Percentiles rank a stretch among this genome's conserved stretches.
These are phyloP conservation scores for Drosophila mauritiana DNA, from an alignment of 1,140 invertebrate species.

Conservation along the genomic window DNA sequence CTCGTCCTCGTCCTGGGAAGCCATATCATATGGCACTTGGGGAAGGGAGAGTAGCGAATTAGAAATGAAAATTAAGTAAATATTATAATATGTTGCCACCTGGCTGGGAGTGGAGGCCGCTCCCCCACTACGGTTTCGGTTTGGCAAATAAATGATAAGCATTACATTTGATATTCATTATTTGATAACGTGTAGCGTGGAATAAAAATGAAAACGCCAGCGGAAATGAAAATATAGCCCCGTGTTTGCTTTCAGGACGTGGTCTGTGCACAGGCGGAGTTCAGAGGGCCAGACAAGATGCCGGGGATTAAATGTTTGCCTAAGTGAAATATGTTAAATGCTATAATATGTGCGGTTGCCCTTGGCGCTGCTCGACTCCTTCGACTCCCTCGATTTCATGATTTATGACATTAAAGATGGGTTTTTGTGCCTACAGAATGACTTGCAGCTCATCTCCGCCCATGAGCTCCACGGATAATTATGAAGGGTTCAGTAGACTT, in stretches of 20 bases:
- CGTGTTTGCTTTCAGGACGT: conserved; percentile 2
- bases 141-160: conserved; percentile 84
- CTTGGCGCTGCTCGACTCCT: not conserved
- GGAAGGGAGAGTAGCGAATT: conserved; percentile 43
- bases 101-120: conserved; percentile 12
- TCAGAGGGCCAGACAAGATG: conserved; percentile 49
- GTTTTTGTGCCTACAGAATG: conserved; percentile 34
- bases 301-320: conserved; percentile 74
- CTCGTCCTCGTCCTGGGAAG: conserved; percentile 6
- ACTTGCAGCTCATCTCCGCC: conserved; percentile 26
- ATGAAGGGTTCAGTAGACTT: conserved; percentile 42
- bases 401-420: conserved; percentile 71
- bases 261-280: conserved; percentile 5
- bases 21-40: conserved; percentile 55
- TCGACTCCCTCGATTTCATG: conserved; percentile 34
- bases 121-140: conserved; percentile 39
- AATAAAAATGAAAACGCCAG: conserved; percentile 82
- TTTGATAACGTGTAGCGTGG: conserved; percentile 82
- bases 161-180: conserved; percentile 85
- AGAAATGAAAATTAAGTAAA: conserved; percentile 84
- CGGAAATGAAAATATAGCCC: conserved; percentile 76
- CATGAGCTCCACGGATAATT: conserved; percentile 48
- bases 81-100: conserved; percentile 79
- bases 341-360: conserved; percentile 65
- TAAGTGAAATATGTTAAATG: conserved; percentile 82